Conservation (phyloP, 2,888 invertebrate species). For the Caprella mutica region DNA sequence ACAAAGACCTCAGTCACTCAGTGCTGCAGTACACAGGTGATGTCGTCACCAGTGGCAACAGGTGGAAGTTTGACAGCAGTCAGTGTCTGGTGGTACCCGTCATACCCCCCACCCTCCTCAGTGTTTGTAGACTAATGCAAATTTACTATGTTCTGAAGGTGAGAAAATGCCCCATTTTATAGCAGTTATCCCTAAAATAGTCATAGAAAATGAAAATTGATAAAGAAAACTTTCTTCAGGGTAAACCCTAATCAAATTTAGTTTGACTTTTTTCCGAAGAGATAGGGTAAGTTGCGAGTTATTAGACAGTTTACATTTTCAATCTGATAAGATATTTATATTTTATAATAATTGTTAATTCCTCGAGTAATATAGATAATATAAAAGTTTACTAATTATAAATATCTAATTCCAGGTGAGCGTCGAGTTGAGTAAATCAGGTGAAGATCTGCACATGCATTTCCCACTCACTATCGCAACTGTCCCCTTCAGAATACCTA, state of each 20-base stretch:
- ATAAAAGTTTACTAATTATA: too few relatives aligned
- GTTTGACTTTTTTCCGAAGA: too few relatives aligned
- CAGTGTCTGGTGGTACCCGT: conserved; percentile 57
- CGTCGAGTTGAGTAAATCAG: conserved; percentile 56
- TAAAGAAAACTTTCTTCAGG: too few relatives aligned
- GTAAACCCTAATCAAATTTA: too few relatives aligned
- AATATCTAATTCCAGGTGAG: conserved; percentile 55
- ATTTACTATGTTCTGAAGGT: conserved; percentile 63
- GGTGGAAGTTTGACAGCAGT: conserved; percentile 56
- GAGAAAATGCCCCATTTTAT: too few relatives aligned
- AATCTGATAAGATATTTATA: too few relatives aligned
- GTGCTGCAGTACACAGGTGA: conserved; percentile 60
- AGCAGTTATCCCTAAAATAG: too few relatives aligned
- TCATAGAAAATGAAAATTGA: too few relatives aligned
- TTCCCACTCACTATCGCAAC: conserved; percentile 65
- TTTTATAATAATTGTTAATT: too few relatives aligned
- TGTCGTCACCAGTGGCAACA: conserved; percentile 50
- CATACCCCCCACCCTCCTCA: conserved; percentile 61
- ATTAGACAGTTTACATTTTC: too few relatives aligned
- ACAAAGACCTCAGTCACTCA: conserved; percentile 55
- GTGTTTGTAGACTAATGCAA: conserved; percentile 57
- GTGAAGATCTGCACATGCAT: conserved; percentile 58
- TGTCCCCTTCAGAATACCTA: conserved; percentile 57
- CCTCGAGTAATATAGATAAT: too few relatives aligned
- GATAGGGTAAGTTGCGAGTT: too few relatives aligned